Evolutionary conservation across 2,888 invertebrate species (phyloP), one percentile per base, ranked within the genome.

Genomic region (Drosophila buzzatii): DNA sequence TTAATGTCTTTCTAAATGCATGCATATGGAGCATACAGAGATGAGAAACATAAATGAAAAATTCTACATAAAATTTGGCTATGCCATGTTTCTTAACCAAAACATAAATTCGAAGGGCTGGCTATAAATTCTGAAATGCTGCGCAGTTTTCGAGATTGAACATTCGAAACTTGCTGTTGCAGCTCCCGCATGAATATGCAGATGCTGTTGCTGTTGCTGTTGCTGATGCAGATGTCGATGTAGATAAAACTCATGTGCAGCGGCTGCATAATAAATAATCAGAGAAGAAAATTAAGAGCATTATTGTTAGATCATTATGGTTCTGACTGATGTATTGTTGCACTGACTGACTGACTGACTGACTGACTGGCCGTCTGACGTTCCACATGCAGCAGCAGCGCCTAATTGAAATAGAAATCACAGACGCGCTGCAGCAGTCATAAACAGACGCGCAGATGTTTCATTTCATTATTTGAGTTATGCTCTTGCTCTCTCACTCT

Each of bases 261-360:
- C 55, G 67, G 63, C 73, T 76, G 70, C 62, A 78, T 62, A 68
- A 75, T 78, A 78, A 75, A 79, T 79, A 63, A 70, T 55, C 60
- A 65, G 58, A 66, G 53, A 33, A 52, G 51, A 81, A 85, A 79
- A 87, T 84, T 81, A 85, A 81, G 78, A 83, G 69, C 81, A 81
- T 89, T 84, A 89, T 89, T 85, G 87, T 85, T 77, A 64, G 80
- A 82, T 83, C 83, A 83, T 80, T 88, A 85, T 56, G 59, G 74
- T 59, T 73, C 78, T 52, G 49, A 37, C 47, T 55, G 56, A 52
- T 49, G 23, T 37, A 61, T 20, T 61, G 63, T 35, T 44, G 33
- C 6, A 56, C 35, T n/a, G 72, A 45, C 72, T 59, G 51, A 51
- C n/a, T 16, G 45, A 56, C 35, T n/a, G 72, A 45, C 72, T 59